Evolutionary conservation across 2,888 invertebrate species (phyloP).

Genomic region (Napeogenes sylphis): DNA sequence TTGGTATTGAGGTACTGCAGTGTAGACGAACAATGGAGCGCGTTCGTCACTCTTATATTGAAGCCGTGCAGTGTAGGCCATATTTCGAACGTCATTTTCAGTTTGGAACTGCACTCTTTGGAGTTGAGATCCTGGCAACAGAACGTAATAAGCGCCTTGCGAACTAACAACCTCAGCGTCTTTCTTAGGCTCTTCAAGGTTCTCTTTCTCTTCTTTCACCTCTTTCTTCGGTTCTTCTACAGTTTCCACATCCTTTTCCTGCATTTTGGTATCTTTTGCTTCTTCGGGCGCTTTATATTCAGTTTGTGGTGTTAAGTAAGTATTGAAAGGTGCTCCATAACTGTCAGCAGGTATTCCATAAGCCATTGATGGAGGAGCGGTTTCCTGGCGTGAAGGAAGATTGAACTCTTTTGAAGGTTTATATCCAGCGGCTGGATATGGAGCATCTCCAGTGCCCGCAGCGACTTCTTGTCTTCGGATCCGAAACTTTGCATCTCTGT

Average conservation of each 20-base stretch:
- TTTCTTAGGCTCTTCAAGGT: slow-evolving; percentile 38
- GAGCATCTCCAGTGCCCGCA: slow-evolving; percentile 48
- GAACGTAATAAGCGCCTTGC: slow-evolving; percentile 80
- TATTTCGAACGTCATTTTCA: slow-evolving; percentile 70
- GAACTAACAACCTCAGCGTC: slow-evolving; percentile 58
- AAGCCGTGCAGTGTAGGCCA: slow-evolving; percentile 81
- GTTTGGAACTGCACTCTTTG: slow-evolving; percentile 80
- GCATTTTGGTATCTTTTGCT: slow-evolving; percentile 25
- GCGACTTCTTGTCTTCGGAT: slow-evolving; percentile 55
- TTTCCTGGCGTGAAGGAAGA: slow-evolving; percentile 56
- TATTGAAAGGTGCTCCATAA: slow-evolving; percentile 63
- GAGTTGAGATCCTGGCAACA: slow-evolving; percentile 79
- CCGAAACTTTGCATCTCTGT: slow-evolving; percentile 48
- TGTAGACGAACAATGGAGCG: slow-evolving; percentile 80
- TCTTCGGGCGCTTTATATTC: slow-evolving; percentile 52
- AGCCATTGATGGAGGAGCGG: slow-evolving; percentile 53
- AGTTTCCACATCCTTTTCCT: slow-evolving; percentile 30
- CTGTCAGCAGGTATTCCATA: slow-evolving; percentile 64
- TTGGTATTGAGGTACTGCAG: slow-evolving; percentile 57
- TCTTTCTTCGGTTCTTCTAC: slow-evolving; percentile 29
- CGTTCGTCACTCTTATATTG: slow-evolving; percentile 81
- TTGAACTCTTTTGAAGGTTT: slow-evolving; percentile 58
- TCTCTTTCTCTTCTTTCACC: slow-evolving; percentile 32
- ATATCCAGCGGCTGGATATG: slow-evolving; percentile 64
- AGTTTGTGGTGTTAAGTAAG: slow-evolving; percentile 52